Evolutionary conservation across 2,113 vertebrate genomes (phyloP), one percentile per base, ranked within the genome.

Genomic region (Burhinus bistriatus): DNA sequence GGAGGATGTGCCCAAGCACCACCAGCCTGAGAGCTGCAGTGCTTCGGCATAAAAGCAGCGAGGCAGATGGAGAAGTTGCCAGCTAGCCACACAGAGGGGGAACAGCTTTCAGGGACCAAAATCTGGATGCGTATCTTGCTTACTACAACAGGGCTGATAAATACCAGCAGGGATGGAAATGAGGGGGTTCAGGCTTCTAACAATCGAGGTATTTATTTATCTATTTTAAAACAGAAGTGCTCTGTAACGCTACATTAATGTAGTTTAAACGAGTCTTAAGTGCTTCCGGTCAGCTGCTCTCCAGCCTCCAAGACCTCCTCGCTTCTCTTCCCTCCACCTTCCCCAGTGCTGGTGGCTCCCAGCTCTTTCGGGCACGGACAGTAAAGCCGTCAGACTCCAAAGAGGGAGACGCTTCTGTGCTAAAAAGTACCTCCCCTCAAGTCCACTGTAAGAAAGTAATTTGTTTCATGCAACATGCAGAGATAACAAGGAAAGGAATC

Each of bases 331-430:
- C 70, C 54, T 55, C 23, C 72, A n/a, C 40, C 36, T 51, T 49
- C 27, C 76, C 34, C 16, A 6, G 57, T 5, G 3, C 69, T 17
- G 78, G 59, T 7, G 15, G 58, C 47, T 85, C 54, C 77, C 58
- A 38, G 72, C 14, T 42, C 87, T n/a, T 34, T 15, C 2, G 16
- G 40, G 84, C 52, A 66, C 3, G 0, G 47, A 6, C 17, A 15
- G 38, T 1, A 30, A 54, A 65, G 26, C 65, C 65, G 22, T 3
- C 75, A 36, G n/a, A 25, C 47, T 65, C 71, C 70, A 19, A n/a
- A 36, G 0, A 0, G 3, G 30, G 45, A 44, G 36, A 34, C 5
- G 1, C 11, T n/a, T 38, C 58, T 16, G 21, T 12, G 27, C 26
- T 11, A 3, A 38, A 9, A 30, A 49, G 52, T 3, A 34, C 16